Base-by-base conservation (phyloP, 2,888 invertebrate genomes). In the Eristalinus sepulchralis region DNA sequence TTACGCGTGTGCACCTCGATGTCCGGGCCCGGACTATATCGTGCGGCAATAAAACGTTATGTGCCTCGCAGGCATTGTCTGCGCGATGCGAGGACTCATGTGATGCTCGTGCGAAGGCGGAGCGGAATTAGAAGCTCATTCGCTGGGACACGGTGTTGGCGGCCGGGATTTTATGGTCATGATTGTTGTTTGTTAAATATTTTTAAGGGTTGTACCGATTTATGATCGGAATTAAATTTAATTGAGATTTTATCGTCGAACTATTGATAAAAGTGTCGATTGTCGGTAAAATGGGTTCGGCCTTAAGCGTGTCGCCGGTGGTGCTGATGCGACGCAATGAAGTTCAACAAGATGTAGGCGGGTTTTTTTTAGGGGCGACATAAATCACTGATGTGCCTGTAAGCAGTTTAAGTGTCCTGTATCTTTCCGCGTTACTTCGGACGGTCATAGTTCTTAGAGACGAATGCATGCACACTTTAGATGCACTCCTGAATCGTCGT, bases 41-140 rank as follows among this genome's bases (percentile, higher is more conserved):
- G 77, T 81, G 70, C 36, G 73, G 68, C 77, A 85, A 85, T 85
- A 72, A 82, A 85, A 85, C 53, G 73, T 85, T 77, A 81, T 84
- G 53, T 62, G 27, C 10, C 75, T 64, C 24, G 33, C 47, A 17
- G n/a, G 55, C 64, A 73, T 83, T 78, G 79, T 83, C 60, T 79
- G 73, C 62, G n/a, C 39, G 71, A 62, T 62, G 62, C 57, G 71
- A 63, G 34, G 9, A 10, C 34, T 1, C 17, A 47, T 47, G 47
- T 27, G 59, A 39, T 39, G 36, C 33, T 33, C n/a, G 47, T 47
- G 47, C 8, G 47, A 17, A 5, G 8, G 8, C 34, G 62, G 67
- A n/a, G 34, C 31, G 67, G 47, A 55, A 72, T 72, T 72, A 67
- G 72, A 76, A 63, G 68, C 68, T 63, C 59, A 47, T 78, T 68